These are phyloP conservation scores for Autographa gamma DNA, from an alignment of 2,888 invertebrate species.

Conservation along the genomic window DNA sequence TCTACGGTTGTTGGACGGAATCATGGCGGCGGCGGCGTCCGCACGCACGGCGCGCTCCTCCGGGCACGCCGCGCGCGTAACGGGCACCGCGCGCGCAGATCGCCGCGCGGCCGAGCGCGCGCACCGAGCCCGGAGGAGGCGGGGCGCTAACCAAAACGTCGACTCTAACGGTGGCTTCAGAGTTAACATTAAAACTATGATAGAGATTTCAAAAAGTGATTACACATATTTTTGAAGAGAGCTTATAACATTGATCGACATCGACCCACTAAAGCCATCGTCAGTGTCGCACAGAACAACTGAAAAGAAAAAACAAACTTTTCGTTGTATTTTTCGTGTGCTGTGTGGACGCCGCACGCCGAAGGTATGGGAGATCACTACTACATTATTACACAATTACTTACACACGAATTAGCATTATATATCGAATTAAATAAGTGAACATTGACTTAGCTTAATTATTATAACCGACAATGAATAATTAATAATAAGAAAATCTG, in stretches of 20 bases:
- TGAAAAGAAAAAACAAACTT: conserved; percentile 79
- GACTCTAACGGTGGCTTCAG: conserved; percentile 62
- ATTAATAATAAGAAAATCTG: conserved; percentile 73
- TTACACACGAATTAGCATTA: conserved; percentile 87
- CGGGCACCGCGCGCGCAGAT: conserved; percentile 66
- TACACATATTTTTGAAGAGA: conserved; percentile 66
- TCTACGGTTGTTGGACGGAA: conserved; percentile 89
- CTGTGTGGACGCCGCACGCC: conserved; percentile 80
- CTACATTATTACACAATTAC: conserved; percentile 86
- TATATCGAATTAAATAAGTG: conserved; percentile 87
- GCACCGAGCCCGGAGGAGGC: conserved; percentile 62
- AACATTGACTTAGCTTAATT: conserved; percentile 89
- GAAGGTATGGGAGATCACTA: conserved; percentile 88
- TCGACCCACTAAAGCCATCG: conserved; percentile 62
- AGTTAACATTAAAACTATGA: conserved; percentile 51
- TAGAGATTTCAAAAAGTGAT: conserved; percentile 49
- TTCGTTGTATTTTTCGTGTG: conserved; percentile 84
- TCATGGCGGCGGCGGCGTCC: conserved; percentile 86
- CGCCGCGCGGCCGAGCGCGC: conserved; percentile 52
- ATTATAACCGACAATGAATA: conserved; percentile 83
- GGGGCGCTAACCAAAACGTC: conserved; percentile 67
- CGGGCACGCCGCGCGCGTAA: conserved; percentile 62
- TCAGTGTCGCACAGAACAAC: conserved; percentile 65
- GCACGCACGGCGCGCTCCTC: conserved; percentile 49
- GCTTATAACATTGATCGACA: conserved; percentile 62